Conservation (phyloP, 2,113 vertebrate species). For the Ellobius talpinus region DNA sequence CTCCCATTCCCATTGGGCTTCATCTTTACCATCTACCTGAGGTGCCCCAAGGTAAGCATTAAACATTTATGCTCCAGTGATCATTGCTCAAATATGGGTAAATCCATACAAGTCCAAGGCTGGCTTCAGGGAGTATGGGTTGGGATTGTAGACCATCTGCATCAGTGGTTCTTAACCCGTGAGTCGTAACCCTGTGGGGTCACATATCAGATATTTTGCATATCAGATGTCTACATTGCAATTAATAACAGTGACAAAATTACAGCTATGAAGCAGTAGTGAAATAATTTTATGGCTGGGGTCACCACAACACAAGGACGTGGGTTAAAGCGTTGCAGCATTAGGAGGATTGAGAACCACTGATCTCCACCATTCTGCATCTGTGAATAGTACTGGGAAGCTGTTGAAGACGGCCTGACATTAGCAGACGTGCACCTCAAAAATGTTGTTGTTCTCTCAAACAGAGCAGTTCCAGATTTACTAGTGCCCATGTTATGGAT, state of each 20-base stretch:
- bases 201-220: background rate
- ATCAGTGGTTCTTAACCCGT: background rate
- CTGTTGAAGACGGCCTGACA: background rate
- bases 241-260: background rate
- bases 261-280: background rate
- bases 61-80: background rate
- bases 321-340: background rate
- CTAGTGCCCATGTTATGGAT: background rate
- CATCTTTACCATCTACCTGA: background rate
- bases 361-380: background rate
- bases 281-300: background rate
- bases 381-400: background rate
- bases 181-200: background rate
- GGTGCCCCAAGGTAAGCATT: conserved; percentile 21
- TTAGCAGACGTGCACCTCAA: background rate
- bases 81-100: background rate
- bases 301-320: background rate
- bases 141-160: background rate
- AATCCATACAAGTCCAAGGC: background rate
- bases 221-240: background rate
- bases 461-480: background rate
- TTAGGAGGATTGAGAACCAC: background rate
- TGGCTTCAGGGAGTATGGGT: background rate
- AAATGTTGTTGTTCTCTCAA: conserved; percentile 20
- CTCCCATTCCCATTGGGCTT: background rate